These are phyloP conservation scores for Sprattus sprattus DNA, from an alignment of 2,113 vertebrate species.

Conservation along the genomic window DNA sequence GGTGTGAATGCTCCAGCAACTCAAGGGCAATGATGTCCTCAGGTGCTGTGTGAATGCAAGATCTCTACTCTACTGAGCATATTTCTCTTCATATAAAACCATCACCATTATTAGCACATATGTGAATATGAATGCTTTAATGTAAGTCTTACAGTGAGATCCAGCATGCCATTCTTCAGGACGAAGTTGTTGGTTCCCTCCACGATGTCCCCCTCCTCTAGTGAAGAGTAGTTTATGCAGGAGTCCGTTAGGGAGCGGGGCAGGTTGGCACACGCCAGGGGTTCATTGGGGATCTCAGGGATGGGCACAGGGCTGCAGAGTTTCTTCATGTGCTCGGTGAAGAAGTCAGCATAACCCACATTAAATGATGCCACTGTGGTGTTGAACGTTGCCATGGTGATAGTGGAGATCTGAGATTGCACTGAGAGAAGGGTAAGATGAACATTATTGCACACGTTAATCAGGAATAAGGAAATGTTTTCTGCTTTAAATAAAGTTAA, in stretches of 20 bases:
- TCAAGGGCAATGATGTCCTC: too few relatives aligned
- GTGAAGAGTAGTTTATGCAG: constrained; percentile 96
- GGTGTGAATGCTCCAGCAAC: too few relatives aligned
- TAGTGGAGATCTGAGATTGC: constrained; percentile 97
- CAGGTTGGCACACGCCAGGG: constrained; percentile 90
- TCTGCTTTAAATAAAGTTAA: too few relatives aligned
- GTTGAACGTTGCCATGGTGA: constrained; percentile 98
- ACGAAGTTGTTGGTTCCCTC: constrained; percentile 97
- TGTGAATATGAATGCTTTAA: neutral
- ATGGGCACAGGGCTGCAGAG: constrained; percentile 90
- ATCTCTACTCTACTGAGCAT: too few relatives aligned
- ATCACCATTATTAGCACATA: neutral
- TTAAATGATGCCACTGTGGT: constrained; percentile 97
- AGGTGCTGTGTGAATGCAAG: too few relatives aligned
- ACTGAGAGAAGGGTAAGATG: constrained; percentile 66
- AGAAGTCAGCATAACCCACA: constrained; percentile 96
- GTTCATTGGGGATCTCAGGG: constrained; percentile 88
- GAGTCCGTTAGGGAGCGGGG: constrained; percentile 97
- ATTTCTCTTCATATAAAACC: too few relatives aligned
- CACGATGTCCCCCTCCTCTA: constrained; percentile 94
- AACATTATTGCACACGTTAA: neutral
- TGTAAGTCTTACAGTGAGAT: constrained; percentile 83
- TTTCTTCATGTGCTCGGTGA: constrained; percentile 97
- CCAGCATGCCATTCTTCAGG: constrained; percentile 97
- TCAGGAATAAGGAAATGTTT: too few relatives aligned